Percentiles rank a stretch among this genome's conserved stretches.
Evolutionary conservation across 2,888 invertebrate genomes (phyloP).

Genomic region (Antheraea yamamai): DNA sequence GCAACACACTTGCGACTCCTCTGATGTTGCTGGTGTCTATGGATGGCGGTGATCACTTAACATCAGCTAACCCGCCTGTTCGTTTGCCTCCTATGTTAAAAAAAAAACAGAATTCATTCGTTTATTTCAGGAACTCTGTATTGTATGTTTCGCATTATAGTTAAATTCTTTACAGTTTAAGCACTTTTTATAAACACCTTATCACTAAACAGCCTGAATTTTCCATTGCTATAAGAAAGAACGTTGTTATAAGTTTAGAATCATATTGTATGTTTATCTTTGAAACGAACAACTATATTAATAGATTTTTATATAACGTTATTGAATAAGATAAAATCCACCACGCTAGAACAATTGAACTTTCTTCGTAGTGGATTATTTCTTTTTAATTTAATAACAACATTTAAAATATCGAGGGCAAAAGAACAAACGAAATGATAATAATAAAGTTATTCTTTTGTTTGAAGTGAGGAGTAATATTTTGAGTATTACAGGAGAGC

Average conservation of each 20-base stretch:
- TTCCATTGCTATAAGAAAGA: neutral
- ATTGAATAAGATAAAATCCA: neutral
- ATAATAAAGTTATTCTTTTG: neutral
- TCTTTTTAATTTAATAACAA: neutral
- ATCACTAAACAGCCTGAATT: neutral
- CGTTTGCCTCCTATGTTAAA: too few species aligned
- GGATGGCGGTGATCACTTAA: too few species aligned
- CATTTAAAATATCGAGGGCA: neutral
- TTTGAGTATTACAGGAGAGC: conserved; percentile 22
- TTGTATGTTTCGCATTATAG: neutral
- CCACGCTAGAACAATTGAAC: neutral
- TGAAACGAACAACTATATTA: neutral
- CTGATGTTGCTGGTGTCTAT: too few species aligned
- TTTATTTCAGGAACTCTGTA: too few species aligned
- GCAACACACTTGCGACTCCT: too few species aligned
- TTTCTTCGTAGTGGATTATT: neutral
- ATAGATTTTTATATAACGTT: neutral
- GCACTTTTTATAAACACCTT: neutral
- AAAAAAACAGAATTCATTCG: too few species aligned
- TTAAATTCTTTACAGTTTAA: neutral
- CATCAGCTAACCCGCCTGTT: too few species aligned
- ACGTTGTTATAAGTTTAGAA: neutral
- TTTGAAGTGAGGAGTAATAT: conserved; percentile 8
- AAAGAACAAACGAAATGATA: neutral
- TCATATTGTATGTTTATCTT: neutral